Evolutionary conservation across 2,888 invertebrate species (phyloP).

Genomic region (Xestia c-nigrum): DNA sequence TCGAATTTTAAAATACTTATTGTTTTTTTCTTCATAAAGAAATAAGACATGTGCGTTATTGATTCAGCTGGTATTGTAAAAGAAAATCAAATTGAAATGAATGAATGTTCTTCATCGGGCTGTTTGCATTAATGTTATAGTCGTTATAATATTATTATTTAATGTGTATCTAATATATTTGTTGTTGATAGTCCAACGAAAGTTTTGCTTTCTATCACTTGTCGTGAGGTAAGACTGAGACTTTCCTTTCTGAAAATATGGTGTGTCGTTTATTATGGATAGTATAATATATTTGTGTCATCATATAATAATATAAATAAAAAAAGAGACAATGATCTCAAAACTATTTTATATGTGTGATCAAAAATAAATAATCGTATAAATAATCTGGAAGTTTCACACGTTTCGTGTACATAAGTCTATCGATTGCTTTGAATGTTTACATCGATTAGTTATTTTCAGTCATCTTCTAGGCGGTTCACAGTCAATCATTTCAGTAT

Average conservation of each 20-base stretch:
- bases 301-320: slow-evolving; percentile 53
- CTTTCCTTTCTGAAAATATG: slow-evolving; percentile 71
- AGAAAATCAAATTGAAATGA: slow-evolving; percentile 42
- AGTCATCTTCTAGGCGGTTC: slow-evolving; percentile 19
- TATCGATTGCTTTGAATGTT: slow-evolving; percentile 38
- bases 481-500: slow-evolving; percentile 36
- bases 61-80: slow-evolving; percentile 45
- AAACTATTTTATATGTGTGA: slow-evolving; percentile 59
- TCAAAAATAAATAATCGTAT: slow-evolving; percentile 52
- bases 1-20: slow-evolving; percentile 17
- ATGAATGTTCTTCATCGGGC: slow-evolving; percentile 58
- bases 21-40: neutral
- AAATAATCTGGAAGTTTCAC: slow-evolving; percentile 28
- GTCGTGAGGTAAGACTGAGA: slow-evolving; percentile 84
- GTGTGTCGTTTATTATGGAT: slow-evolving; percentile 55
- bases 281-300: slow-evolving; percentile 60
- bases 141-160: slow-evolving; percentile 66
- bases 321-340: slow-evolving; percentile 59
- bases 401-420: slow-evolving; percentile 40
- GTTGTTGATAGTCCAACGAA: slow-evolving; percentile 79
- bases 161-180: slow-evolving; percentile 70
- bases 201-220: slow-evolving; percentile 73
- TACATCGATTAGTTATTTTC: slow-evolving; percentile 31
- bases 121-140: slow-evolving; percentile 66
- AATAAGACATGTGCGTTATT: slow-evolving; percentile 23